A percentile compares a stretch with the other conserved stretches of the same genome.
Conservation (phyloP, 2,888 invertebrate species). For the Fragum sueziense region DNA sequence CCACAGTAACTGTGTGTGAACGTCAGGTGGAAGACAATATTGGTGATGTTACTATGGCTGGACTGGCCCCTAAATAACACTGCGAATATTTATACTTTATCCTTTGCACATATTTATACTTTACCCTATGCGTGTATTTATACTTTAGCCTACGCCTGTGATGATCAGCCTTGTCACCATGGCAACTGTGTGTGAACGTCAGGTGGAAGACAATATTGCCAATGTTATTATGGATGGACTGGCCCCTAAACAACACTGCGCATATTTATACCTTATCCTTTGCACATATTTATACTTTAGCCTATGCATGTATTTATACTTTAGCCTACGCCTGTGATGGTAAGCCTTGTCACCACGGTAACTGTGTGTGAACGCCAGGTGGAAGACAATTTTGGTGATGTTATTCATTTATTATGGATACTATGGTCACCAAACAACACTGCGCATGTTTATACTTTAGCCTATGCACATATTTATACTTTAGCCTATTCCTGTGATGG, state of each 20-base stretch:
- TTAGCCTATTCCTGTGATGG: neutral
- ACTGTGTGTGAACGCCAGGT: neutral
- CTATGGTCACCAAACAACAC: too few species aligned
- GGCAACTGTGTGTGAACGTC: constrained; percentile 5
- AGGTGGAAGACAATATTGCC: neutral
- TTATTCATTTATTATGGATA: neutral
- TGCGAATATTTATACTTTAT: too few species aligned
- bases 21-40: neutral
- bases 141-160: neutral
- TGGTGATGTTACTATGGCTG: neutral
- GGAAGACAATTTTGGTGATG: neutral
- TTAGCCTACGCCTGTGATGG: neutral
- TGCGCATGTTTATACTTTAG: too few species aligned
- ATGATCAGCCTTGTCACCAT: constrained; percentile 5
- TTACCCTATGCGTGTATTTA: too few species aligned
- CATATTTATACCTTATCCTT: too few species aligned
- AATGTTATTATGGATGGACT: neutral
- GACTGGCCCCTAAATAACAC: too few species aligned
- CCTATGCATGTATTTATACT: too few species aligned
- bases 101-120: too few species aligned
- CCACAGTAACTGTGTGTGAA: constrained; percentile 11
- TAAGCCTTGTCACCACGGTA: constrained; percentile 10
- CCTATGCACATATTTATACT: too few species aligned
- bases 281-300: too few species aligned
- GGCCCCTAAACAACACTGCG: too few species aligned